Evolutionary conservation across 2,888 invertebrate species (phyloP).

Genomic region (Noctua pronuba): DNA sequence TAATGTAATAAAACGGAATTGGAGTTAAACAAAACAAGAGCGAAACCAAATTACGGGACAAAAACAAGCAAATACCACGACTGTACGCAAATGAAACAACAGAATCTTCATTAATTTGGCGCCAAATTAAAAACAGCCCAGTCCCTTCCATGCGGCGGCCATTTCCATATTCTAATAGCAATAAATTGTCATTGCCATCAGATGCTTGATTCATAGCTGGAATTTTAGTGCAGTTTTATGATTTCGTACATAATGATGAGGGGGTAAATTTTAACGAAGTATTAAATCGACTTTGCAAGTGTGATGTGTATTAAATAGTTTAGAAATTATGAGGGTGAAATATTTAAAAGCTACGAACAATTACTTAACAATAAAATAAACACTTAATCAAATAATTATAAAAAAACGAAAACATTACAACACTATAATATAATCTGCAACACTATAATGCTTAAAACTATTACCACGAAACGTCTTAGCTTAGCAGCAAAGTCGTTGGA

Average conservation of each 20-base stretch:
- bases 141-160: slow-evolving; percentile 73
- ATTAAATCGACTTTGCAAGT: slow-evolving; percentile 18
- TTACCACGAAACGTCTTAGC: background rate
- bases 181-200: slow-evolving; percentile 81
- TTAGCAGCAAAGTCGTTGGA: background rate
- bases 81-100: slow-evolving; percentile 76
- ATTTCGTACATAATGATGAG: slow-evolving; percentile 37
- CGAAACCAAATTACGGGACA: slow-evolving; percentile 65
- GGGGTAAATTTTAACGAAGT: slow-evolving; percentile 17
- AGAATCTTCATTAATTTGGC: slow-evolving; percentile 83
- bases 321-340: background rate
- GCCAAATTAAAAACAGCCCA: slow-evolving; percentile 85
- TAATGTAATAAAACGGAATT: slow-evolving; percentile 27
- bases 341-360: background rate
- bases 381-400: background rate
- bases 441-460: background rate
- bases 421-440: too few relatives aligned
- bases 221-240: slow-evolving; percentile 55
- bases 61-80: slow-evolving; percentile 64
- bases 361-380: background rate
- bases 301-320: background rate
- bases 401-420: background rate
- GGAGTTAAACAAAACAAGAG: slow-evolving; percentile 57
- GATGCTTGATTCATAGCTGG: slow-evolving; percentile 68
- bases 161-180: slow-evolving; percentile 84